A percentile compares a stretch with the other conserved stretches of the same genome.
These are phyloP conservation scores for Apotomis capreana DNA, from an alignment of 2,888 invertebrate species.

Conservation along the genomic window DNA sequence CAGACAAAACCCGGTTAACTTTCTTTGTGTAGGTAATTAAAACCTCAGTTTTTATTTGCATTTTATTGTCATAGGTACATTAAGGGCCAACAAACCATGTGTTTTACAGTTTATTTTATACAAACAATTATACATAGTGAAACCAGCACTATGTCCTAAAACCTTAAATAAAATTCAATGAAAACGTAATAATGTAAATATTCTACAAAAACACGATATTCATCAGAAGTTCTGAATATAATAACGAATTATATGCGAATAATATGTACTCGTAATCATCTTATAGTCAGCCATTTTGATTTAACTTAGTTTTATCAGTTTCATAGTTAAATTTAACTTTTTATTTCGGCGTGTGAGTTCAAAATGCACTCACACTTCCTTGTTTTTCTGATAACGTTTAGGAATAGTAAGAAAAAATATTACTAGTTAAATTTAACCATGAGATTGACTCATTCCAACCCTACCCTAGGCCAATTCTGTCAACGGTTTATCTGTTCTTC, in stretches of 20 bases:
- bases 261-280: constrained; percentile 48
- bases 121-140: constrained; percentile 29
- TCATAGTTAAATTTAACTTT: no score
- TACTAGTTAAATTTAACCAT: no score
- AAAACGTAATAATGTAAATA: constrained; percentile 48
- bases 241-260: constrained; percentile 46
- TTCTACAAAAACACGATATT: constrained; percentile 45
- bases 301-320: no score
- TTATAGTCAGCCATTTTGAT: neutral
- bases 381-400: no score
- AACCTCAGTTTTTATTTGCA: constrained; percentile 31
- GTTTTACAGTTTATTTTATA: constrained; percentile 35
- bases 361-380: no score
- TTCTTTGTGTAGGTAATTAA: constrained; percentile 26
- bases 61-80: constrained; percentile 47
- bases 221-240: constrained; percentile 52
- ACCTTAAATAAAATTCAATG: constrained; percentile 18
- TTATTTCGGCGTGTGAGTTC: no score
- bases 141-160: constrained; percentile 31
- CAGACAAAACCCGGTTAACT: no score
- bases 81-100: constrained; percentile 48
- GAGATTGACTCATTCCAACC: no score
- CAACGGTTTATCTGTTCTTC: no score
- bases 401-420: no score
- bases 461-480: no score